Evolutionary conservation across 1,140 invertebrate species (phyloP), one percentile per base, ranked within the genome.

Genomic region (Bombus haemorrhoidalis): DNA sequence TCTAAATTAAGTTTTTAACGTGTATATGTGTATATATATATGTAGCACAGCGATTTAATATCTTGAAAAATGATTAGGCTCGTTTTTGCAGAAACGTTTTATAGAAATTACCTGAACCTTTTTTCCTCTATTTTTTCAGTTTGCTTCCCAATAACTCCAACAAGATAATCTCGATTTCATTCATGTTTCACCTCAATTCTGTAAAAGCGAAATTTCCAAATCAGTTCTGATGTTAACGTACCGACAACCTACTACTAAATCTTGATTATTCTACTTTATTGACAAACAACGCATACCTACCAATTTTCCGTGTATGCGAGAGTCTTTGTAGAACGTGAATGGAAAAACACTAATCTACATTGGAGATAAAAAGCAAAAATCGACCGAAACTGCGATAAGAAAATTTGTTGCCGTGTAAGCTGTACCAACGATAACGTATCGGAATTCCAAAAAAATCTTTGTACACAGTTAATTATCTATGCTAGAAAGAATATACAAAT

Each of bases 201-300:
- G 25, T 28, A 39, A 57, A 76, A 76, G 22, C 32, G 39, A n/a
- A 76, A 18, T 25, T 37, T 76, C 13, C 37, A 59, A 76, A 76
- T 76, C 28, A 76, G 39, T 76, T 13, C 34, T n/a, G n/a, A 39
- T 28, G 74, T 76, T 76, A 75, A 59, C 53, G 57, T 28, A 10
- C 15, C 3, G 53, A 32, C 25, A 59, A 76, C 12, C 6, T 15
- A n/a, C 3, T 39, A 59, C 34, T n/a, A 76, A 76, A 76, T 62
- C 15, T 39, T 76, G 74, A n/a, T 76, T 28, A 59, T 62, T 39
- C 25, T 25, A 53, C 9, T 59, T 59, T 37, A 76, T 76, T 76
- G 74, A 28, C 74, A 76, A 59, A 76, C 53, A 62, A 28, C 47
- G 5, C 10, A 32, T 6, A 75, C 47, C 28, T 53, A 22, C 32